Evolutionary conservation across 53 echinoderm and acorn worm species (phyloP), one percentile per base, ranked within the genome.

Genomic region (Arbacia lixula): DNA sequence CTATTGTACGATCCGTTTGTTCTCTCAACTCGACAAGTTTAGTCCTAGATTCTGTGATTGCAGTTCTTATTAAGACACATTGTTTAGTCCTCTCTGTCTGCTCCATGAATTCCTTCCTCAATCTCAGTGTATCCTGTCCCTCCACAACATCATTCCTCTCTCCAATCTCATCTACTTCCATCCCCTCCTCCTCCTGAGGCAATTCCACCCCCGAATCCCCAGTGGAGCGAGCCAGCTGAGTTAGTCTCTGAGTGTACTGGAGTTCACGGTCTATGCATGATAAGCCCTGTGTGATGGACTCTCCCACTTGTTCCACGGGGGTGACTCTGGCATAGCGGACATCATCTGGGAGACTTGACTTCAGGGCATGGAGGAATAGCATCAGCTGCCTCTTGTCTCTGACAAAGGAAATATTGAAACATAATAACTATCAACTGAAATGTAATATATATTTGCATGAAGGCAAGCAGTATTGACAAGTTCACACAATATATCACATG

Each of bases 301-400:
- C 52, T 74, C 53, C 74, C 54, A 74, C 53, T 3, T 53, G 54
- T n/a, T 74, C 74, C 17, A 20, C 20, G 30, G 74, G 74, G 53
- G 54, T 35, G 5, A 52, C 52, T 21, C 4, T 52, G 51, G 30
- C 34, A n/a, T 52, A 74, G 14, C 31, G 31, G n/a, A 74, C 54
- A 74, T 74, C 74, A 14, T 28, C 53, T 30, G 74, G 74, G 26
- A 74, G 31, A 34, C 9, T 25, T 17, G 74, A 74, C 46, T 52
- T 53, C 36, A 74, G 34, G 32, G 54, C 34, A 34, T 74, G 74
- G 3, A 33, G 53, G 35, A 74, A 74, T 20, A 74, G 74, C 74
- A 74, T 51, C 35, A 34, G 74, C 22, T 74, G 30, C 33, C 53
- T 31, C 35, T 53, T 74, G 74, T 53, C 35, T 74, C 74, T 74